Conservation (phyloP, 2,113 vertebrate genomes). For the Myanophis thanlyinensis region DNA sequence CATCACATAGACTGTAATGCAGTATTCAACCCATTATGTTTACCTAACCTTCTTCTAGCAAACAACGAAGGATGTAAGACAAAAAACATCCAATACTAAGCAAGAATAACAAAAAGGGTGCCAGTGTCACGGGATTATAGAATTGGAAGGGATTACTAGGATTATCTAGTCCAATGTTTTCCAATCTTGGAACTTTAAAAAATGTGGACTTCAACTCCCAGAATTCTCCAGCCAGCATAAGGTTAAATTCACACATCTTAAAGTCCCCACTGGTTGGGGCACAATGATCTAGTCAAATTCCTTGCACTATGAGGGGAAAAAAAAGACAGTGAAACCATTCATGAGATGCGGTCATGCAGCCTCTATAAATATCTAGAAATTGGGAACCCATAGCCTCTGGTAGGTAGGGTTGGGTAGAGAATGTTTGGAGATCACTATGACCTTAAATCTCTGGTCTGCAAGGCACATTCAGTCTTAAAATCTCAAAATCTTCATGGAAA, state of each 20-base stretch:
- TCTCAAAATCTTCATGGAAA: background rate
- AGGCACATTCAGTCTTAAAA: background rate
- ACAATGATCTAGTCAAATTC: background rate
- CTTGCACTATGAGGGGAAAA: background rate
- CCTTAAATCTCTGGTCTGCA: background rate
- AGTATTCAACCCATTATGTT: background rate
- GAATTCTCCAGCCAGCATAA: background rate
- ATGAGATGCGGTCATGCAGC: background rate
- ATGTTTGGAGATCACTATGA: background rate
- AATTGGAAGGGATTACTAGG: background rate
- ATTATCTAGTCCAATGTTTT: background rate
- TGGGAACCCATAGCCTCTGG: background rate
- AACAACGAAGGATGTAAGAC: background rate
- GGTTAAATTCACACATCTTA: background rate
- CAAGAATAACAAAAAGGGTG: background rate
- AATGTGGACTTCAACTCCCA: background rate
- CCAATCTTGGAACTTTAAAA: background rate
- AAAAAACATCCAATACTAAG: background rate
- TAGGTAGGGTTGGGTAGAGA: background rate
- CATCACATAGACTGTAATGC: background rate
- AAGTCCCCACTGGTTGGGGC: background rate
- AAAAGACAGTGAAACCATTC: background rate
- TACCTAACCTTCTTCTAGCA: background rate
- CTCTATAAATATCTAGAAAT: background rate
- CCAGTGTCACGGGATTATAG: background rate